These are phyloP conservation scores for Theropithecus gelada DNA, from an alignment of 2,113 vertebrate species.

Conservation along the genomic window DNA sequence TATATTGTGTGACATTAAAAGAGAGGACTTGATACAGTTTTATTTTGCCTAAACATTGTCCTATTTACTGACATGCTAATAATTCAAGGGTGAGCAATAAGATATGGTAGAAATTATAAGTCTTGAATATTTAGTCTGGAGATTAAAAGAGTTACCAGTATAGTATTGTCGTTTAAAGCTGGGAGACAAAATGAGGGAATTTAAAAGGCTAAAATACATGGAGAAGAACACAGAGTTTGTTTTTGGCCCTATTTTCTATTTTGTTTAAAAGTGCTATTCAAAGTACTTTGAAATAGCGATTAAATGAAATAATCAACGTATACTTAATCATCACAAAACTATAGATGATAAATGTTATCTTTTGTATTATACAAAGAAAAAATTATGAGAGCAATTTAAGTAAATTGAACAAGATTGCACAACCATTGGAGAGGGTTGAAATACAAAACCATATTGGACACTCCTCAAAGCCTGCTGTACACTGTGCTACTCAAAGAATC, in stretches of 20 bases:
- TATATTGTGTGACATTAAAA: background rate
- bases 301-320: background rate
- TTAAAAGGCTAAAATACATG: background rate
- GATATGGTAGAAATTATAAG: background rate
- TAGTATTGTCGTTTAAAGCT: background rate
- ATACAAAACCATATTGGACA: background rate
- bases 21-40: background rate
- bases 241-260: background rate
- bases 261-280: slow-evolving; percentile 8
- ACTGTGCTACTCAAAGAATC: background rate
- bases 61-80: background rate
- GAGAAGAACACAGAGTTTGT: background rate
- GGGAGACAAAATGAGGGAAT: background rate
- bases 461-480: background rate
- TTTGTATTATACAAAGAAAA: background rate
- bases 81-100: background rate
- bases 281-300: background rate
- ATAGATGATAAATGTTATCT: background rate
- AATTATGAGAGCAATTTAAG: background rate
- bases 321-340: background rate
- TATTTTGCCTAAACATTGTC: background rate
- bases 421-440: background rate
- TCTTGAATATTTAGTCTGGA: background rate
- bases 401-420: background rate
- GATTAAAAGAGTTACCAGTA: background rate